These are phyloP conservation scores for Willowsia nigromaculata DNA, from an alignment of 2,888 invertebrate species.

Conservation along the genomic window DNA sequence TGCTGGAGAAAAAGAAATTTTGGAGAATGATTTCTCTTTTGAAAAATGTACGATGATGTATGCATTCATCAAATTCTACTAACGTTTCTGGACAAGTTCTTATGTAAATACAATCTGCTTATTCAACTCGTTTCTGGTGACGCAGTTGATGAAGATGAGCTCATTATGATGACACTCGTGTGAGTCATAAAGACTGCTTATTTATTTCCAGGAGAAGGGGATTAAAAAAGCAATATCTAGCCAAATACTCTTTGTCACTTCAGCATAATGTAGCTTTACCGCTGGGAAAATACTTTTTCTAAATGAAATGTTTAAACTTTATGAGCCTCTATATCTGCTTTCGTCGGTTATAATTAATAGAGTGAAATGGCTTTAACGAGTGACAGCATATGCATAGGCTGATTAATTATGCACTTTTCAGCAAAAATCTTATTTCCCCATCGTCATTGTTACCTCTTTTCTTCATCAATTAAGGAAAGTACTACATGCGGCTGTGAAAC, in stretches of 20 bases:
- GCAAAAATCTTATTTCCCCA: background rate
- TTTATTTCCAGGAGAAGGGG: conserved; percentile 4
- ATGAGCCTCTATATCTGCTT: background rate
- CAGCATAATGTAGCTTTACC: background rate
- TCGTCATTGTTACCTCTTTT: background rate
- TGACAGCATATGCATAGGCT: background rate
- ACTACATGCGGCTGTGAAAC: background rate
- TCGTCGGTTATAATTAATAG: background rate
- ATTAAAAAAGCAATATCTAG: background rate
- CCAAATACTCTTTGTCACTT: background rate
- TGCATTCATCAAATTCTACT: too few species aligned
- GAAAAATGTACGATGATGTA: too few species aligned
- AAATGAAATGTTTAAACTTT: background rate
- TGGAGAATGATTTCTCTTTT: background rate
- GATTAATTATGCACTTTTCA: conserved; percentile 2
- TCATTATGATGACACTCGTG: conserved; percentile 4
- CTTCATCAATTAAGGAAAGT: conserved; percentile 16
- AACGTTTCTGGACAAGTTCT: background rate
- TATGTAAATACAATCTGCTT: background rate
- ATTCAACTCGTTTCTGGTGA: too few species aligned
- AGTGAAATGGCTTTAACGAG: background rate
- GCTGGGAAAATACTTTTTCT: background rate
- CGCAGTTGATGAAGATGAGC: conserved; percentile 22
- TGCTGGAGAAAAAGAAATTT: background rate
- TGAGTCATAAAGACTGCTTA: background rate